These are phyloP conservation scores for Eptesicus fuscus DNA, from an alignment of 2,113 vertebrate genomes.

Conservation along the genomic window DNA sequence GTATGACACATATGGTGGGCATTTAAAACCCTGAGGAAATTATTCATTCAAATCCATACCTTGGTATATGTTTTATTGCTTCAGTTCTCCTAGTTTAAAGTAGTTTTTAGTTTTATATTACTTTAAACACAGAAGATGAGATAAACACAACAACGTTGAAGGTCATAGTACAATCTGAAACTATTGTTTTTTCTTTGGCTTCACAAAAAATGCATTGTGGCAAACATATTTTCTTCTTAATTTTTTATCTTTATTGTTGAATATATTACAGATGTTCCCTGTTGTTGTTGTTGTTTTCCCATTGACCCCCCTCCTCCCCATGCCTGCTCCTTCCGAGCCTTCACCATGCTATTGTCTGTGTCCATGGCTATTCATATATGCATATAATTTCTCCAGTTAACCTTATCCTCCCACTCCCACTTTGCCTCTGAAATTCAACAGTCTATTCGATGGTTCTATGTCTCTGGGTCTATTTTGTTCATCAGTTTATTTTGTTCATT, in stretches of 20 bases:
- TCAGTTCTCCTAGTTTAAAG: neutral
- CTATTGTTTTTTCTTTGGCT: constrained; percentile 60
- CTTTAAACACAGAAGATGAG: neutral
- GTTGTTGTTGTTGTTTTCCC: too few relatives aligned
- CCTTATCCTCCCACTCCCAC: too few relatives aligned
- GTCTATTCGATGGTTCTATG: too few relatives aligned
- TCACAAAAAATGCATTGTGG: constrained; percentile 57
- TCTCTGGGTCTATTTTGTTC: too few relatives aligned
- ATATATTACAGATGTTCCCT: too few relatives aligned
- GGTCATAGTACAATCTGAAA: constrained; percentile 28
- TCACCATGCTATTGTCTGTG: too few relatives aligned
- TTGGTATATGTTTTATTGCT: neutral
- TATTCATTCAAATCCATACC: neutral
- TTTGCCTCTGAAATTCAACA: too few relatives aligned
- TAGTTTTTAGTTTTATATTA: constrained; percentile 29
- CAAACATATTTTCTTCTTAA: constrained; percentile 61
- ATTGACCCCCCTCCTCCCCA: too few relatives aligned
- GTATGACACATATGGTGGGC: constrained; percentile 40
- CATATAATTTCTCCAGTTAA: too few relatives aligned
- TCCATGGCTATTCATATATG: too few relatives aligned
- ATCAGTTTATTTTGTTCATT: too few relatives aligned
- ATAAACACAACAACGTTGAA: constrained; percentile 25
- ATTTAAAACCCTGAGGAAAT: constrained; percentile 38
- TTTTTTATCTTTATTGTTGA: neutral
- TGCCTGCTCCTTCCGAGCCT: too few relatives aligned